Percentiles rank a stretch among this genome's conserved stretches.
Conservation (phyloP, 2,888 invertebrate genomes). For the Drosophila monieri region DNA sequence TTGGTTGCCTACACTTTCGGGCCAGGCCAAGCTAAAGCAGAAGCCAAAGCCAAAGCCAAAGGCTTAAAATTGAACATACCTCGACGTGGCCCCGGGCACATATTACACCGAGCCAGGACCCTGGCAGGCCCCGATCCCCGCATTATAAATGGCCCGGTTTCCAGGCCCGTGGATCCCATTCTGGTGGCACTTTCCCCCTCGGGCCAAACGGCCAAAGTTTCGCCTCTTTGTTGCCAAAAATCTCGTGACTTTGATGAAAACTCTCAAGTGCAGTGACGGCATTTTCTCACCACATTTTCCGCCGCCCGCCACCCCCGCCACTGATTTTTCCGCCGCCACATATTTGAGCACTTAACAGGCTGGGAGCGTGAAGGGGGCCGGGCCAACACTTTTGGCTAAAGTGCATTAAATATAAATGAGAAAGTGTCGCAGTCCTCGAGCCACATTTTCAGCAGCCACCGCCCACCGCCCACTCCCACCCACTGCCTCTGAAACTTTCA, state of each 20-base stretch:
- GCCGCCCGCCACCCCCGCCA: too few species aligned
- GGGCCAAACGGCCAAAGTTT: conserved; percentile 7
- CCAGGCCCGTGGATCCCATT: not conserved
- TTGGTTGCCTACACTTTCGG: conserved; percentile 35
- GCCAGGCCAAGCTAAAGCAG: conserved; percentile 3
- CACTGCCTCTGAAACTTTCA: conserved; percentile 3
- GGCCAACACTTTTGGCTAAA: conserved; percentile 34
- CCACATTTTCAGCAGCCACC: conserved; percentile 5
- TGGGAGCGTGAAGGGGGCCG: too few species aligned
- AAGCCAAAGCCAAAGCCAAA: conserved; percentile 25
- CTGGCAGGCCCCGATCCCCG: not conserved
- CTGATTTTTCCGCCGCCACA: conserved; percentile 1
- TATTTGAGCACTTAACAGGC: conserved; percentile 27
- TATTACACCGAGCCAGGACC: conserved; percentile 5
- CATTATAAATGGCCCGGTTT: conserved; percentile 50
- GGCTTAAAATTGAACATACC: conserved; percentile 56
- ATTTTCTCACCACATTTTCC: not conserved
- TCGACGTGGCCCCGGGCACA: conserved; percentile 13
- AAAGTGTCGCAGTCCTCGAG: conserved; percentile 30
- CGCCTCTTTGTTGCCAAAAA: conserved; percentile 21
- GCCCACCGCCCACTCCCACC: too few species aligned
- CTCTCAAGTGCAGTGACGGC: conserved; percentile 54
- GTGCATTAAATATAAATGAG: conserved; percentile 56
- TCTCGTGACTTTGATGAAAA: conserved; percentile 59
- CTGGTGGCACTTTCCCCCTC: not conserved